Evolutionary conservation across 2,113 vertebrate genomes (phyloP).

Genomic region (Gila orcuttii): DNA sequence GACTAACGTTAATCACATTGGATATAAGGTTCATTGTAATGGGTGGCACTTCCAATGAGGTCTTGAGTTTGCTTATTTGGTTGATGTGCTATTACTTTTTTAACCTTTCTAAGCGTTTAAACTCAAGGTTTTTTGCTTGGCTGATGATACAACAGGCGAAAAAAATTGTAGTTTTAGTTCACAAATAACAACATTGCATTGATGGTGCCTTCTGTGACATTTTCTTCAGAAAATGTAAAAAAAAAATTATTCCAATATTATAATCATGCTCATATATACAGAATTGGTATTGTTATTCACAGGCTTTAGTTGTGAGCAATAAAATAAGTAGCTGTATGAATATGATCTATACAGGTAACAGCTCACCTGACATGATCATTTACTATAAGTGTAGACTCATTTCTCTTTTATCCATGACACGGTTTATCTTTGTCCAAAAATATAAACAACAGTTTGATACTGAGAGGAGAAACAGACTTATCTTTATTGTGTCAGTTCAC

Average conservation of each 20-base stretch:
- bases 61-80: not conserved
- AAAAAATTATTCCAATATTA: not conserved
- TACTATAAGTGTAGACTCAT: not conserved
- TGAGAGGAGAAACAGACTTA: not conserved
- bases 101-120: too few species aligned
- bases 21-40: not conserved
- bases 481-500: not conserved
- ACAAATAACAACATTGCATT: not conserved
- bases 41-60: not conserved
- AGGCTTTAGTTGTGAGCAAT: not conserved
- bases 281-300: not conserved
- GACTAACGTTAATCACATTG: slow-evolving; percentile 14
- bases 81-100: not conserved
- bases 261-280: not conserved
- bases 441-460: not conserved
- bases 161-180: not conserved
- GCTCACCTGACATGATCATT: not conserved
- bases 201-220: not conserved
- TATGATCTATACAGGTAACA: not conserved
- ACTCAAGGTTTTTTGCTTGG: not conserved
- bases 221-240: not conserved
- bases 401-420: not conserved
- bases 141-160: not conserved
- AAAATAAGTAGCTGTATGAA: not conserved
- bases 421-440: slow-evolving; percentile 10